Percentiles rank a stretch among this genome's conserved stretches.
Conservation (phyloP, 2,888 invertebrate genomes). For the Yponomeuta evonymella region DNA sequence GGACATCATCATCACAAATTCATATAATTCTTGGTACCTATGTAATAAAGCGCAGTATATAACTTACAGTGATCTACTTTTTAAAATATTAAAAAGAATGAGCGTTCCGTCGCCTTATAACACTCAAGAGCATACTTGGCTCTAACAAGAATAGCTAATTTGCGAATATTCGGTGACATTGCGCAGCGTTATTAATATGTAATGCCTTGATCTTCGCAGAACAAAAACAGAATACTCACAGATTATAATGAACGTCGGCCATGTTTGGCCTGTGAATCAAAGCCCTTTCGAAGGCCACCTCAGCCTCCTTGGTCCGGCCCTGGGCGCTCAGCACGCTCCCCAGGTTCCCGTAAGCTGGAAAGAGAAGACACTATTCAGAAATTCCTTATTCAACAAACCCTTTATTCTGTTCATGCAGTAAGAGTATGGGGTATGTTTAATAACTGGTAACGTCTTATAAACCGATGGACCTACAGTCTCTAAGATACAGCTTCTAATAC, state of each 20-base stretch:
- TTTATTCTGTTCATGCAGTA: no score
- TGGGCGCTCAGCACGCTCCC: constrained; percentile 95
- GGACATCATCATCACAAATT: no score
- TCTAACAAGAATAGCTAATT: not conserved
- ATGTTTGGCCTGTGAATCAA: constrained; percentile 94
- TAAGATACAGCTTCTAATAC: no score
- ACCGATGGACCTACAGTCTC: no score
- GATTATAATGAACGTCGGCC: constrained; percentile 99
- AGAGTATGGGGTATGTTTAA: no score
- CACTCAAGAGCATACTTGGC: not conserved
- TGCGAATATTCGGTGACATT: not conserved
- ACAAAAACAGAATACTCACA: constrained; percentile 82
- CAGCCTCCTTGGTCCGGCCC: constrained; percentile 91
- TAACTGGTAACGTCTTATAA: no score
- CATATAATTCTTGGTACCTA: no score
- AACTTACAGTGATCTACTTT: no score
- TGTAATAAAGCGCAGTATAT: no score
- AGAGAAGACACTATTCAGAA: not conserved
- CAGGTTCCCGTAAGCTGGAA: constrained; percentile 95
- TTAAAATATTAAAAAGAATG: no score
- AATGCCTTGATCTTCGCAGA: not conserved
- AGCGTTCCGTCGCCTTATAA: not conserved
- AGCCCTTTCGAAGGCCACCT: constrained; percentile 93
- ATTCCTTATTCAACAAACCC: not conserved
- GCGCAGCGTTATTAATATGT: not conserved